Percentiles rank a stretch among this genome's conserved stretches.
Evolutionary conservation across 2,797 vertebrate species (phyloP).

Genomic region (Poeciliopsis gracilis): DNA sequence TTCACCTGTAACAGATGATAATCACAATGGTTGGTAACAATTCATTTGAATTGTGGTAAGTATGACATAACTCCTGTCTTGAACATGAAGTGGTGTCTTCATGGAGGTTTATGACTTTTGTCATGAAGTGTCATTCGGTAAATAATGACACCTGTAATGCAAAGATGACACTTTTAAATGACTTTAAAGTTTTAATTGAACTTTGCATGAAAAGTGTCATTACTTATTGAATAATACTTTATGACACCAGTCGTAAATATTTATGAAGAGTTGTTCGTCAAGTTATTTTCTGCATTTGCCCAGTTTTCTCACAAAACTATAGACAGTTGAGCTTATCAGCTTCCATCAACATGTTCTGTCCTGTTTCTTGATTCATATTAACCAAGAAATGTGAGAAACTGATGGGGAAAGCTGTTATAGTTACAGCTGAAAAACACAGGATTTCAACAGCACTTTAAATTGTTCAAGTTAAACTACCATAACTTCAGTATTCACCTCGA

Average conservation of each 20-base stretch:
- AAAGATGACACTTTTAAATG: too few species aligned
- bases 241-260: too few species aligned
- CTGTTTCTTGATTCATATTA: background rate
- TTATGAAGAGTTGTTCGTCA: too few species aligned
- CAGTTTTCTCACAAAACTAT: background rate
- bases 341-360: background rate
- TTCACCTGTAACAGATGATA: constrained; percentile 77
- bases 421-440: background rate
- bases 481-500: constrained; percentile 58
- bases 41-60: too few species aligned
- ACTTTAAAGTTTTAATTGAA: too few species aligned
- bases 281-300: background rate
- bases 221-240: too few species aligned
- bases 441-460: background rate
- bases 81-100: too few species aligned
- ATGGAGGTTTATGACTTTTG: too few species aligned
- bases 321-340: background rate
- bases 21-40: background rate
- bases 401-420: background rate
- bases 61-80: too few species aligned
- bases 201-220: too few species aligned
- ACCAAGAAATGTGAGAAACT: background rate
- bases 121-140: too few species aligned
- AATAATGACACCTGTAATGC: too few species aligned
- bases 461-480: background rate